phyloP scores from a whole-genome alignment of 2,113 vertebrate genomes.

The Eulacestoma nigropectus region DNA sequence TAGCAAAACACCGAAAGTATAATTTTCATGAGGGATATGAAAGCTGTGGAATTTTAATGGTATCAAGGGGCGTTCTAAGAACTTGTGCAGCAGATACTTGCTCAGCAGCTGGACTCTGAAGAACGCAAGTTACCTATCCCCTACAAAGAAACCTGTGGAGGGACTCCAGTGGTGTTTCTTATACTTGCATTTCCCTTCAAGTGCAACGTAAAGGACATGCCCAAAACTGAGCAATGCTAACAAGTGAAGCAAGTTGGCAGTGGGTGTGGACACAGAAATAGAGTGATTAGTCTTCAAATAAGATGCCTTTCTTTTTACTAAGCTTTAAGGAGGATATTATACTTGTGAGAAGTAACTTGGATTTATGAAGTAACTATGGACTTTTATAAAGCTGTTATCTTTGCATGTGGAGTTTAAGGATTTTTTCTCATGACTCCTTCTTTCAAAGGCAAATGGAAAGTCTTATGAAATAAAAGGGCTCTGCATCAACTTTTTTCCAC shows the following conservation, averaged over 20 bases:
- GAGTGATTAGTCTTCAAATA: not conserved
- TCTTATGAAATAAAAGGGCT: conserved; percentile 9
- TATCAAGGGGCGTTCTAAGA: not conserved
- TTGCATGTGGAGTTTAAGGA: not conserved
- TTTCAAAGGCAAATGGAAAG: not conserved
- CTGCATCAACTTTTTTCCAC: not conserved
- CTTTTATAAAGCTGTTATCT: not conserved
- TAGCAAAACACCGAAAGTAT: not conserved
- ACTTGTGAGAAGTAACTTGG: not conserved
- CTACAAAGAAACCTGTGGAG: not conserved
- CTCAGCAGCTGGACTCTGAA: not conserved
- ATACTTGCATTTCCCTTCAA: not conserved
- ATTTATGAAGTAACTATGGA: not conserved
- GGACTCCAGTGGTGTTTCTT: not conserved
- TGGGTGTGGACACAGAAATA: not conserved
- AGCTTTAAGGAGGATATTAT: not conserved
- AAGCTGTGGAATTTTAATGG: not conserved
- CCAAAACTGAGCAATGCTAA: not conserved
- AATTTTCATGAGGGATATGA: not conserved
- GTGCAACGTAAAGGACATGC: not conserved
- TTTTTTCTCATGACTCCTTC: not conserved
- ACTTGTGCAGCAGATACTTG: not conserved
- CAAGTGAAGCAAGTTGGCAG: not conserved
- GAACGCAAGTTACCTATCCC: not conserved
- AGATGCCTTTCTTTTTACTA: not conserved